Evolutionary conservation across 2,797 vertebrate species (phyloP), one percentile per base, ranked within the genome.

Genomic region (Eupleurogrammus muticus): DNA sequence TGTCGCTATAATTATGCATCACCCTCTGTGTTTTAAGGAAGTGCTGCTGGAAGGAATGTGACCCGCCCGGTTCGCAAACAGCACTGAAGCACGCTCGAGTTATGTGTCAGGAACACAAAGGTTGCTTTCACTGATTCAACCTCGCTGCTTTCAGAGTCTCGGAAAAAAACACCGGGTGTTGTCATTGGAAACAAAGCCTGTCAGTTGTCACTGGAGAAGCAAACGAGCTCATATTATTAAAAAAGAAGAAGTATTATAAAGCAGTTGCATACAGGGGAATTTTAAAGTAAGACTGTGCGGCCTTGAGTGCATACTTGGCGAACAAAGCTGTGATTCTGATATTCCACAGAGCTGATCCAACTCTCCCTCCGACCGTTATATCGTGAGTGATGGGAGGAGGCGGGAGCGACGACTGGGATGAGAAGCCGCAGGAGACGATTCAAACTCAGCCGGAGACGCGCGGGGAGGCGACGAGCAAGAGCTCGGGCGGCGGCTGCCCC

Each of bases 401-500:
- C 7, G 70, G 10, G 14, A 70, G 77, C 1, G 85, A 89, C 3
- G 75, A 66, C 1, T 92, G 90, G 90, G 76, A 89, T 2, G 85
- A 85, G 4, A 78, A 84, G 54, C 17, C 67, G 1, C 11, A 2
- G 0, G 81, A 88, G 10, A 70, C 80, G 1, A 59, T 0, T n/a
- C 79, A 86, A 35, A 68, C 36, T 11, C 92, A 92, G 70, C 90
- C 92, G 0, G 12, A 42, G 48, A 85, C 1, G 1, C 2, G 67
- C 4, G 13, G 32, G 4, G 67, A 75, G 0, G 20, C 21, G 0
- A 44, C 70, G 17, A 58, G 5, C 0, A 35, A 17, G 1, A 38
- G 47, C 20, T 73, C 82, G 0, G 21, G 34, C 16, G 74, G 70
- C 35, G 77, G 72, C 13, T 94, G 93, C 64, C 79, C 74, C 12